Base-by-base conservation (phyloP, 1,140 invertebrate species). In the Triops longicaudatus region DNA sequence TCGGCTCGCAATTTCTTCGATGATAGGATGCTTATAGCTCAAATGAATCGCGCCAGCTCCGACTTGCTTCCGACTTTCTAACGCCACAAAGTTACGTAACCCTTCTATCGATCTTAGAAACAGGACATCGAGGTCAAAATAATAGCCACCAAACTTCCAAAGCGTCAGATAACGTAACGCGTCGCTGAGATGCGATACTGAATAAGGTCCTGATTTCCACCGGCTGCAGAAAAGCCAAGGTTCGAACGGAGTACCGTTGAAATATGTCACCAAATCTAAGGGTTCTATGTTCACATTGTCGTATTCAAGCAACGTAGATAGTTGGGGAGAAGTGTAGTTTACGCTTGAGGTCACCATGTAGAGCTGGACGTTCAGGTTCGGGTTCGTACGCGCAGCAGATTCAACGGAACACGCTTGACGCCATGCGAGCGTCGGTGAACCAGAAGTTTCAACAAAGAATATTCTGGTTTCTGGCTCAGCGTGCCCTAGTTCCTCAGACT, bases 371-470 rank as follows among this genome's bases (percentile, higher is more conserved):
- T 85, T 83, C 76, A 84, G 85, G 74, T 85, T 83, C 14, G 88
- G 88, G 83, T 91, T 89, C 81, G 87, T 83, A 42, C 82, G 80
- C 1, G 89, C 90, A 0, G 89, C 89, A 0, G 89, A 90, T 84
- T 91, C 90, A 1, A 91, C 86, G 0, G 89, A 88, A 80, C 90
- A 91, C 0, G 89, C 89, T 80, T 91, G 88, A 26, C 90, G 83
- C 0, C 86, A 77, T 27, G 82, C 86, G 26, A 90, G 79, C 11
- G 82, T 75, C 83, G 85, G 4, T 82, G 82, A 12, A 82, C 81
- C 42, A 0, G 85, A 87, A 1, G 88, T 89, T 79, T 89, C 88
- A 71, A 88, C 86, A 78, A 89, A 88, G 78, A 89, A 89, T 73
- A 89, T 88, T 9, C 17, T n/a, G 1, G 26, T 17, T 73, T 73